Base-by-base conservation (phyloP, 2,888 invertebrate genomes). In the Agelastica alni region DNA sequence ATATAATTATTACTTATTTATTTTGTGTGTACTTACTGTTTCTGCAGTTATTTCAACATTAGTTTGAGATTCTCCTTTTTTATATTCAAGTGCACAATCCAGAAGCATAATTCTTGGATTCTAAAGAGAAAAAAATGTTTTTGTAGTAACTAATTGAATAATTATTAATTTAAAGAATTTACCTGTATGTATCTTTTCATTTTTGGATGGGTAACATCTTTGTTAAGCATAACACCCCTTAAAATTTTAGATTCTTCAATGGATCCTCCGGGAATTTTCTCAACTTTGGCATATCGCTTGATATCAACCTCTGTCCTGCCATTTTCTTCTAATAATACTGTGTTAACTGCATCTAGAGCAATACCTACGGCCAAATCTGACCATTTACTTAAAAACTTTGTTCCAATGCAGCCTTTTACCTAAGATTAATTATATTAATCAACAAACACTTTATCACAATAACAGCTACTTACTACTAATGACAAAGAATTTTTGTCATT, bases 11-110 rank as follows among this genome's bases (percentile, higher is more conserved):
- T n/a, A n/a, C n/a, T n/a, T n/a, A n/a, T n/a, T n/a, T n/a, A n/a
- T n/a, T n/a, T n/a, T n/a, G n/a, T n/a, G n/a, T 6, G 9, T 32
- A 62, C 64, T 67, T 68, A 83, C 83, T 70, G 89, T 87, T 70
- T 99, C 96, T 45, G 91, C 93, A 69, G 88, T 81, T 56, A 99
- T 93, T 79, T 99, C 99, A 20, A 99, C 91, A 75, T 96, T 96
- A 3, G 97, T 97, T 82, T 96, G 93, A 72, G 96, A 96, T 80
- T 98, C 97, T 22, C 98, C 99, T 78, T 99, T 99, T 78, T 99
- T 99, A 80, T 99, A 99, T 77, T 99, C 99, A 49, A 99, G 80
- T 1, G 91, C 86, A 75, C 99, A 99, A 78, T 99, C 99, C 18
- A 99, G 80, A 45, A 99, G 80, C 1, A 99, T 79, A 70, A 99